These are phyloP conservation scores for Illadopsis cleaveri DNA, from an alignment of 2,113 vertebrate genomes.

Conservation along the genomic window DNA sequence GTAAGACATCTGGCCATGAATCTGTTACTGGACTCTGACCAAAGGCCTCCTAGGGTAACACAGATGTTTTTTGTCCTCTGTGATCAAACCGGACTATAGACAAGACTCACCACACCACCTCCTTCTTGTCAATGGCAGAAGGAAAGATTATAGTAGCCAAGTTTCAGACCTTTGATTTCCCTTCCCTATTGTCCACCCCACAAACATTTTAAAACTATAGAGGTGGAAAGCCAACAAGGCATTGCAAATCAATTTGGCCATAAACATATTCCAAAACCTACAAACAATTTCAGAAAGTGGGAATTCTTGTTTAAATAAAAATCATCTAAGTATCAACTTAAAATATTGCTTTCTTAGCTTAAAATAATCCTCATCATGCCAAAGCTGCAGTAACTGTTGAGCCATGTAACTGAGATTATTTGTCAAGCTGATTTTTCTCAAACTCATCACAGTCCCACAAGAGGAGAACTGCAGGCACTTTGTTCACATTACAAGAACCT, in stretches of 20 bases:
- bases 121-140: background rate
- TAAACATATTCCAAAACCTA: background rate
- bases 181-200: background rate
- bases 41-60: background rate
- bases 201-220: background rate
- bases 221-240: background rate
- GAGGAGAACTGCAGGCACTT: background rate
- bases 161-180: background rate
- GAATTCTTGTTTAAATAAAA: background rate
- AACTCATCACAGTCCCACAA: background rate
- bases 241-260: background rate
- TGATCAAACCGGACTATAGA: background rate
- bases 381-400: background rate
- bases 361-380: background rate
- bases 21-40: background rate
- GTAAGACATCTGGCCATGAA: background rate
- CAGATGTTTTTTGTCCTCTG: background rate
- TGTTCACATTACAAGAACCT: background rate
- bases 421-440: background rate
- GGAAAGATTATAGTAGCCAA: background rate
- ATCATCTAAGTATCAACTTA: background rate
- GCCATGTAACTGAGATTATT: background rate
- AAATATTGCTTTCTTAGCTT: background rate
- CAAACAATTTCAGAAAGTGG: background rate
- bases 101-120: background rate